Evolutionary conservation across 2,113 vertebrate genomes (phyloP).

Genomic region (Recurvirostra avosetta): DNA sequence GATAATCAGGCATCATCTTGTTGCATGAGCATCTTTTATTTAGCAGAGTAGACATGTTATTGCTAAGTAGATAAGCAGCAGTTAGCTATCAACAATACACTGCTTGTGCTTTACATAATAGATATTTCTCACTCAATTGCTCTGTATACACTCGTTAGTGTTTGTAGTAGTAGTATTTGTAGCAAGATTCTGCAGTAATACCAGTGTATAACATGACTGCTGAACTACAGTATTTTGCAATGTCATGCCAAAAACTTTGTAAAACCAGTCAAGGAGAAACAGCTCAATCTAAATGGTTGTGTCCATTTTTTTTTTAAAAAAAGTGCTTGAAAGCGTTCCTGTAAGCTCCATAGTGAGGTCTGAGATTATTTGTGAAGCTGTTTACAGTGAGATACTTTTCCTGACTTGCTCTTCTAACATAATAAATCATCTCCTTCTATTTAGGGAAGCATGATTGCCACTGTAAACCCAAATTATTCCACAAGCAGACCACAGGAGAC

Average conservation of each 20-base stretch:
- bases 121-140: background rate
- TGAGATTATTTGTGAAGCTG: background rate
- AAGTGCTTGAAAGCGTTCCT: background rate
- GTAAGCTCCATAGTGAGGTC: background rate
- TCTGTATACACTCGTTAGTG: background rate
- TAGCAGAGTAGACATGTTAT: background rate
- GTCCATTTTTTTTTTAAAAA: background rate
- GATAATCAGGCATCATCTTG: background rate
- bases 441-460: fast-evolving
- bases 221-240: background rate
- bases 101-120: background rate
- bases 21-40: background rate
- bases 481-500: background rate
- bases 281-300: background rate
- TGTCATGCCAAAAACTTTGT: background rate
- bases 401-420: background rate
- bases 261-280: background rate
- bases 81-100: background rate
- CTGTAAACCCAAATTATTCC: background rate
- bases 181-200: background rate
- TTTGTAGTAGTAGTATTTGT: background rate
- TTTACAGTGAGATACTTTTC: background rate
- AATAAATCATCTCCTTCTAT: background rate
- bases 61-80: background rate
- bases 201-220: background rate